Base-by-base conservation (phyloP, 2,888 invertebrate species). In the Tenthredo amoena region DNA sequence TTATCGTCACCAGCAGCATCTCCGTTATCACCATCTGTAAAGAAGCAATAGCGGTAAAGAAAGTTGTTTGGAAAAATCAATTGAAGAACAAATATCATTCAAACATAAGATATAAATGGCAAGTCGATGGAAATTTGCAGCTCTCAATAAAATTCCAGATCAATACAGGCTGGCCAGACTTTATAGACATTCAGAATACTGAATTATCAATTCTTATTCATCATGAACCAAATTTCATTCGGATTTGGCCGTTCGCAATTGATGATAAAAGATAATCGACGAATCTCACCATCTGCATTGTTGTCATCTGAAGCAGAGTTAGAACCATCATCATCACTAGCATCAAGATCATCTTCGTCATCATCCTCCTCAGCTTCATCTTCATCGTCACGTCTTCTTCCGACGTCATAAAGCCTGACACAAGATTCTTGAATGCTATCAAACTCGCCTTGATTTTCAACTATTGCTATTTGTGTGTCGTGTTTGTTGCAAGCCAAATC, bases 361-460 rank as follows among this genome's bases (percentile, higher is more conserved):
- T 95, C 95, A 55, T 96, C 96, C 88, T 96, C 96, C 88, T 96
- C 96, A 94, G 96, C 97, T 93, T 98, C 98, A 89, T 99, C 98
- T 88, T 98, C 98, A 91, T 97, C 97, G 91, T 97, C 97, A 89
- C 98, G 95, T 91, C 96, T 95, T 87, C 98, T 95, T 0, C 99
- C 99, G 31, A 99, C 97, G 92, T 99, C 98, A 93, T 99, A 99
- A 18, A 99, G 94, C 89, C 98, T 96, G 85, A 99, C 98, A 88
- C 97, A 96, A 2, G 98, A 98, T 94, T 99, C 99, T 91, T 98
- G 97, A 87, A 97, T 96, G 87, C 97, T 96, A 86, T 97, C 97
- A 91, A 97, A 98, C 89, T 96, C 96, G 0, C 97, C 97, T 92
- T 97, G 96, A 94, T 98, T 98, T 94, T 99, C 99, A 0, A 99